Base-by-base conservation (phyloP, 2,888 invertebrate species). In the Matsumyia berberina region DNA sequence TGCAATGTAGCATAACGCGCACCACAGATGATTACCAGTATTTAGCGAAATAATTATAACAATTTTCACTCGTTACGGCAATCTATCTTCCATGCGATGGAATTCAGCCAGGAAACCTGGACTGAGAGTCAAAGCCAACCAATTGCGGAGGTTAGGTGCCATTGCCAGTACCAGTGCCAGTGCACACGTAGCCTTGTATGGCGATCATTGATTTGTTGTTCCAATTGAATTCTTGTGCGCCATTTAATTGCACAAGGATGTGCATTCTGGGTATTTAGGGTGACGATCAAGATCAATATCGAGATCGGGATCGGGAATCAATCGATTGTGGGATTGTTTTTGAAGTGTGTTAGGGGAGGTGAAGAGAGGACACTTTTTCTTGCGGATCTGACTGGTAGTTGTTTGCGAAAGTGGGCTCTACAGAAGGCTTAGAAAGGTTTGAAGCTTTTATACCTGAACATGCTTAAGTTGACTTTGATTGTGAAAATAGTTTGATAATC, bases 41-140 rank as follows among this genome's bases (percentile, higher is more conserved):
- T 85, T 85, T 85, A 80, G 80, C 76, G 58, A 85, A 85, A 80
- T 85, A 85, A 80, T 85, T 85, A 80, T 85, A 85, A 85, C 85
- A 85, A 85, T 85, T 85, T 80, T 70, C 85, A 85, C 80, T 85
- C 85, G 85, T 66, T 85, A 85, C 79, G 85, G 80, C 85, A 85
- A 85, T 80, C 69, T 66, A 74, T 83, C 73, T 74, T 49, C 31
- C 37, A 35, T 69, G 53, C 39, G 24, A 35, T 73, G 73, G 83
- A 69, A 79, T 79, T 55, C 19, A 37, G 37, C 31, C 58, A 46
- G 72, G 64, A 69, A 64, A 53, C 58, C 49, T 58, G 66, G 64
- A 12, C 12, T 17, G 31, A 19, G 19, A 6, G 12, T 9, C 12
- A 5, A 5, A 39, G 29, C 24, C n/a, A n/a, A n/a, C n/a, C n/a